Evolutionary conservation across 1,140 invertebrate genomes (phyloP), one percentile per base, ranked within the genome.

Genomic region (Euwallacea similis): DNA sequence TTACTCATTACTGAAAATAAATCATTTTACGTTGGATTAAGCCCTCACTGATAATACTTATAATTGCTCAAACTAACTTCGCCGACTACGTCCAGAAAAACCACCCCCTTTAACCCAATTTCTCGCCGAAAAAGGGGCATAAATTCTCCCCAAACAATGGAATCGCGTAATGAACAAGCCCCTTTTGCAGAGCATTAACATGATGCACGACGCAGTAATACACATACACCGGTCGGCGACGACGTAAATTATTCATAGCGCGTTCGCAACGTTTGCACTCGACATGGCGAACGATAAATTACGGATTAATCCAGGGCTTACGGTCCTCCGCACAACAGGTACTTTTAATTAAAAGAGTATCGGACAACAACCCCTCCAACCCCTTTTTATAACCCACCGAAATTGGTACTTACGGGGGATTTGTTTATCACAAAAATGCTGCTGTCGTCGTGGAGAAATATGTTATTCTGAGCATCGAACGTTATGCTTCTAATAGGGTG

Each of bases 381-480:
- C 21, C 21, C 21, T 33, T 4, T 33, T 33, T 33, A 33, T 33
- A 33, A 4, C 21, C 21, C 21, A 33, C 21, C 21, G 21, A 33
- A 33, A 33, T 33, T 33, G 21, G 21, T 33, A 50, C 46, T 50
- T 13, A 50, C 46, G 9, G 46, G 9, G 46, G 9, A 11, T 2
- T 13, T 56, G 8, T 15, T 21, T n/a, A 92, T 82, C 6, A 90
- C 83, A 75, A 85, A 87, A 9, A 92, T 82, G 21, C 81, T 83
- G 1, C 83, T 82, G 74, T 90, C 87, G 71, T 90, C 88, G 73
- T 90, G 84, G 21, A 90, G 76, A 9, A 91, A 82, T n/a, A 91
- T 84, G 0, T 86, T 79, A 73, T 87, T 86, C 0, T 78, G 78
- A 0, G 83, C 77, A 81, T 90, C 87, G 71, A 88, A 86, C 0